Evolutionary conservation across 2,888 invertebrate species (phyloP).

Genomic region (Cancer borealis): DNA sequence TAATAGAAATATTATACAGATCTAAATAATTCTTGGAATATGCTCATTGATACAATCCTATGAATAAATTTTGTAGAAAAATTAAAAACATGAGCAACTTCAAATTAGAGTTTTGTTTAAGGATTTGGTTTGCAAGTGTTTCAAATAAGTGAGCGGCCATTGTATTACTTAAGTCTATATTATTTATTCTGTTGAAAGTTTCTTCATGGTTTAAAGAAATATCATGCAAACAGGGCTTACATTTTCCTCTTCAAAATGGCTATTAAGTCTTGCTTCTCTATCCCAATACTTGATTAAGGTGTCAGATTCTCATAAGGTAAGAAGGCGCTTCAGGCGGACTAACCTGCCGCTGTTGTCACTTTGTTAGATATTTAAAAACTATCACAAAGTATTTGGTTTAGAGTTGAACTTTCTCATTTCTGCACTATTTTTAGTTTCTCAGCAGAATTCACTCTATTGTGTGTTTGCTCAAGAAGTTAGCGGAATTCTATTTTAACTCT

Average conservation of each 20-base stretch:
- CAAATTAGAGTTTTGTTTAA: background rate
- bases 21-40: background rate
- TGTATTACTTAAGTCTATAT: background rate
- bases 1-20: background rate
- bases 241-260: constrained; percentile 44
- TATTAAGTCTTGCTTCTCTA: constrained; percentile 63
- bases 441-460: constrained; percentile 75
- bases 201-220: constrained; percentile 45
- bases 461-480: constrained; percentile 76
- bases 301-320: constrained; percentile 74
- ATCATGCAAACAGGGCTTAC: constrained; percentile 53
- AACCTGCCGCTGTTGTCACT: constrained; percentile 62
- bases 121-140: background rate
- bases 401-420: constrained; percentile 62
- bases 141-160: background rate
- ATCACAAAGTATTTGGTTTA: constrained; percentile 67
- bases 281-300: constrained; percentile 68
- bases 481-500: constrained; percentile 76
- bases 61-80: background rate
- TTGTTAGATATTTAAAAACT: constrained; percentile 57
- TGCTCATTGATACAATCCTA: background rate
- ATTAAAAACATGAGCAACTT: background rate
- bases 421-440: constrained; percentile 72
- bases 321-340: constrained; percentile 61
- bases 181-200: constrained; percentile 39